Base-by-base conservation (phyloP, 2,113 vertebrate species). In the Gopherus evgoodei region DNA sequence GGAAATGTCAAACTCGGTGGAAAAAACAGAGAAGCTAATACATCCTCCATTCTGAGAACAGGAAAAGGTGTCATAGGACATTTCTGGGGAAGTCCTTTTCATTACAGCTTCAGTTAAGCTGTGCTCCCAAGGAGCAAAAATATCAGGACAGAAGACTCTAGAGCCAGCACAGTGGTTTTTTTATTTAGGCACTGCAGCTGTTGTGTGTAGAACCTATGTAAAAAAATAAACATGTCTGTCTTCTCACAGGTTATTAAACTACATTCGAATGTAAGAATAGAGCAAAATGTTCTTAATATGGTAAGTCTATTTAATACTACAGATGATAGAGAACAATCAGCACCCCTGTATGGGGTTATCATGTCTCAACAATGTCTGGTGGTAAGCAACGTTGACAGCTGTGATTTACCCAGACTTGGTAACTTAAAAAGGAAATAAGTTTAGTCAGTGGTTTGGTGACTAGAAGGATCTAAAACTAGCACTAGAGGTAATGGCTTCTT, bases 171-270 rank as follows among this genome's bases (percentile, higher is more conserved):
- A 3, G 0, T 11, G 76, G 19, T 57, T 59, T 7, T 29, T 87
- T 4, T 49, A 7, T 24, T 85, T 78, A 8, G 35, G 1, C 38
- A 4, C 14, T 81, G 9, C 24, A 79, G 31, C 8, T 56, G 85
- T 69, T 54, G 1, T 54, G 2, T 90, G 88, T 93, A 86, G 38
- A 81, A 62, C 2, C 1, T 88, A 56, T 16, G 8, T 94, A 5
- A 90, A 87, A 90, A 91, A 82, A 62, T 76, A 44, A 79, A 75
- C 62, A 38, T 65, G 75, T 29, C 56, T 95, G 78, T 94, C 49
- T 96, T 94, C 87, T 96, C 90, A 4, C 97, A 99, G 99, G 98
- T 99, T 76, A 96, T 99, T 81, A 98, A 99, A 94, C 98, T 99
- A 14, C 98, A 99, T 49, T 98, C 99, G 98, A 97, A 98, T 35